Evolutionary conservation across 2,797 vertebrate species (phyloP).

Genomic region (Microcaecilia unicolor): DNA sequence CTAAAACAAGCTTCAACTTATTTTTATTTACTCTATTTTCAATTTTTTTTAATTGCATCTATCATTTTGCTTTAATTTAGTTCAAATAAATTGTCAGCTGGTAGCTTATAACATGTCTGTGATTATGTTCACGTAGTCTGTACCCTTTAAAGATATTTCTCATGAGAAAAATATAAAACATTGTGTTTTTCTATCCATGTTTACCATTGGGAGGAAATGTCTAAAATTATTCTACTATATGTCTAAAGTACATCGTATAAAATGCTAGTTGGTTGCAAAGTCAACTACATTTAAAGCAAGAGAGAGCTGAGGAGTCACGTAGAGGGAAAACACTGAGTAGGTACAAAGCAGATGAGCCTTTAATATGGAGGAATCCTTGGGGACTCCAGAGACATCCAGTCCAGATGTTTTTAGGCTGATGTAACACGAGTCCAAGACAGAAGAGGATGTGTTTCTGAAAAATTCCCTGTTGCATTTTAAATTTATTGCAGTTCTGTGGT

Average conservation of each 20-base stretch:
- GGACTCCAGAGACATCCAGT: constrained; percentile 28
- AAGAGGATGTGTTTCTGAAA: constrained; percentile 42
- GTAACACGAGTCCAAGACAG: constrained; percentile 45
- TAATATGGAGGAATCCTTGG: constrained; percentile 23
- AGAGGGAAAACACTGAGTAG: neutral
- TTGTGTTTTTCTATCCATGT: neutral
- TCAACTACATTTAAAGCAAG: neutral
- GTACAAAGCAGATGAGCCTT: constrained; percentile 23
- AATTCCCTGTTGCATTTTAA: constrained; percentile 33
- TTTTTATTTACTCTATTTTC: no score
- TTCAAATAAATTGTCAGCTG: neutral
- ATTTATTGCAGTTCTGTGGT: constrained; percentile 33
- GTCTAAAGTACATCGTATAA: neutral
- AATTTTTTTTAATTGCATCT: no score
- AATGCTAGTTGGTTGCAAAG: neutral
- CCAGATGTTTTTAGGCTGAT: constrained; percentile 41
- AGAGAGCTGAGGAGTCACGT: neutral
- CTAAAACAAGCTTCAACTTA: no score
- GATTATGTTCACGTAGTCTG: neutral
- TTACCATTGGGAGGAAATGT: neutral
- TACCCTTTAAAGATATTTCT: neutral
- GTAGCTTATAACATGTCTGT: constrained; percentile 1
- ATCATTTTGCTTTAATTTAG: neutral
- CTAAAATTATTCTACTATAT: neutral
- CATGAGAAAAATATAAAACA: neutral